These are phyloP conservation scores for Ochotona princeps DNA, from an alignment of 2,113 vertebrate genomes.

Conservation along the genomic window DNA sequence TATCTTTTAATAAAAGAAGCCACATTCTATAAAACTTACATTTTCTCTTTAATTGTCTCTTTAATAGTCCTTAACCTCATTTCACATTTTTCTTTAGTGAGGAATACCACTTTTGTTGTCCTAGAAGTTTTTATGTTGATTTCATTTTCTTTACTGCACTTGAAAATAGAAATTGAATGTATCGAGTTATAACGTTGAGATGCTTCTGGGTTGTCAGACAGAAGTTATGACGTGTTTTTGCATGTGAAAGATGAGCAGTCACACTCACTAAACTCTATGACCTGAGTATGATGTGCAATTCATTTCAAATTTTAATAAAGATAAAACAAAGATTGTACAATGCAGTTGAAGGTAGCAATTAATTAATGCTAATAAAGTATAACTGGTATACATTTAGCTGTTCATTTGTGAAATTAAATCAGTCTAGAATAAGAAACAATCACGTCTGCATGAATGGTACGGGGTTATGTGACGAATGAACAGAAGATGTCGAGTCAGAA, in stretches of 20 bases:
- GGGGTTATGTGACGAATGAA: background rate
- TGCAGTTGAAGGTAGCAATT: background rate
- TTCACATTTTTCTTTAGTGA: conserved; percentile 54
- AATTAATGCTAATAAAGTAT: background rate
- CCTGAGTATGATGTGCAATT: conserved; percentile 50
- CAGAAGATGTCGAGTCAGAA: background rate
- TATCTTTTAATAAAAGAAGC: conserved; percentile 39
- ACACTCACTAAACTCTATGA: conserved; percentile 73
- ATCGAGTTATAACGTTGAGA: conserved; percentile 73
- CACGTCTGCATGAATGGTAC: background rate
- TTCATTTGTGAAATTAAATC: background rate
- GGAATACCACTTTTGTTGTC: conserved; percentile 18
- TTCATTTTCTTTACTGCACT: conserved; percentile 73
- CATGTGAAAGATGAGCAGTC: conserved; percentile 77
- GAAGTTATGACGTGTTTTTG: conserved; percentile 73
- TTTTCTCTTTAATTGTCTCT: background rate
- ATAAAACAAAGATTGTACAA: conserved; percentile 18
- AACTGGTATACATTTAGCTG: conserved; percentile 12
- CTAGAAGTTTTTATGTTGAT: conserved; percentile 51
- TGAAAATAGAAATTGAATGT: conserved; percentile 68
- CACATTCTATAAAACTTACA: background rate
- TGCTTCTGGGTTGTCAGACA: conserved; percentile 73
- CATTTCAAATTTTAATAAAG: conserved; percentile 66
- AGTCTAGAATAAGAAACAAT: background rate
- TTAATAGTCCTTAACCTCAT: background rate